Conservation (phyloP, 2,797 vertebrate genomes). For the Australoheros facetus region DNA sequence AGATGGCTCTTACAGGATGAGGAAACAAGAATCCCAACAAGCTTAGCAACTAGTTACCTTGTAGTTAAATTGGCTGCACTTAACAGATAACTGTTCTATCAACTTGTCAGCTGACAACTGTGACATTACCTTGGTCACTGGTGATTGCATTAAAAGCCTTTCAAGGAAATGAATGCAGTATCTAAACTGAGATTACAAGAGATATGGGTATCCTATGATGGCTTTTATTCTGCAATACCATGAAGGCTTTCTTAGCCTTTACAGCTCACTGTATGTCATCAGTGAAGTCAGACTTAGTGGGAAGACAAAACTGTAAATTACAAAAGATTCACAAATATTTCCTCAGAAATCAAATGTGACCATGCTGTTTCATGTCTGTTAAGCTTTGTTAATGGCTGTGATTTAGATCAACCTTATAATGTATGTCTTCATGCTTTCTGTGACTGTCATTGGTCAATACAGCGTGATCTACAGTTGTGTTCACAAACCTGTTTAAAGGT, state of each 20-base stretch:
- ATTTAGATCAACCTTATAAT: slow-evolving; percentile 16
- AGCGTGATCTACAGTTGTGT: slow-evolving; percentile 18
- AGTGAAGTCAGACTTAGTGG: not conserved
- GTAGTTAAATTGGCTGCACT: slow-evolving; percentile 23
- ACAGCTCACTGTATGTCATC: slow-evolving; percentile 30
- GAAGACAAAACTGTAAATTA: slow-evolving; percentile 18
- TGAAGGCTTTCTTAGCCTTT: slow-evolving; percentile 34
- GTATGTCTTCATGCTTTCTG: slow-evolving; percentile 16
- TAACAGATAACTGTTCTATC: slow-evolving; percentile 18
- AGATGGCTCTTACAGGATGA: slow-evolving; percentile 2
- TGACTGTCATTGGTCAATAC: slow-evolving; percentile 27
- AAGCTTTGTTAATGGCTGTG: slow-evolving; percentile 20
- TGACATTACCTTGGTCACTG: slow-evolving; percentile 35
- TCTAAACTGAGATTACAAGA: slow-evolving; percentile 33
- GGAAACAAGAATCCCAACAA: slow-evolving; percentile 30
- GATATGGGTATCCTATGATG: slow-evolving; percentile 1
- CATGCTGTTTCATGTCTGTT: slow-evolving; percentile 29
- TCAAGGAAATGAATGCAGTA: slow-evolving; percentile 26
- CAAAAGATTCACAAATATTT: slow-evolving; percentile 28
- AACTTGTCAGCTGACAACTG: slow-evolving; percentile 26
- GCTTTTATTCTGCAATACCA: slow-evolving; percentile 22
- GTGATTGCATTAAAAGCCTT: slow-evolving; percentile 43
- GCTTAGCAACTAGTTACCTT: slow-evolving; percentile 37
- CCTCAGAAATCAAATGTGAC: slow-evolving; percentile 23
- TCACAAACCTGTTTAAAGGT: slow-evolving; percentile 39